Evolutionary conservation across 2,888 invertebrate species (phyloP), one percentile per base, ranked within the genome.

Genomic region (Limenitis camilla): DNA sequence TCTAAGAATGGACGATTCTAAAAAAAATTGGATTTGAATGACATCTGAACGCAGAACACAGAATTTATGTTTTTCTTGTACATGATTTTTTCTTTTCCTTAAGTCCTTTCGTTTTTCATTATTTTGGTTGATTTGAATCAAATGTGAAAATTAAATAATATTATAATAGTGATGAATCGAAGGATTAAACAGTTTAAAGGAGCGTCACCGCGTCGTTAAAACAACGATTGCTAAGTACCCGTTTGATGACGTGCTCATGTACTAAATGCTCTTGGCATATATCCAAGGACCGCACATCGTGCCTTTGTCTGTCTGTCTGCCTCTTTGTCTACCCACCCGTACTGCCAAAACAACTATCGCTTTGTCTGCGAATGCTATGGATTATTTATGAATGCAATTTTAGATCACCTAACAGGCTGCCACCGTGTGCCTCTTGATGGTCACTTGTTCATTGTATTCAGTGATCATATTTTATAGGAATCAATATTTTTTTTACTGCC

Each of bases 231-330:
- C 60, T 60, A 62, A 63, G 56, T 59, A 57, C 56, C 49, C 52
- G 54, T 52, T 60, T 59, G 58, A 55, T 59, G 62, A 62, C 58
- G 63, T 56, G 59, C 56, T 58, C 62, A 54, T 53, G 53, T 58
- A 56, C 56, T 59, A 61, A 59, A 65, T 62, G 58, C 53, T 53
- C 67, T 75, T 79, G 79, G 79, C 79, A 68, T 61, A 61, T 56
- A 61, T 77, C 78, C 79, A 79, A 65, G 61, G 67, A 56, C 60
- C 61, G 58, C 62, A 62, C 65, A 60, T 61, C 64, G 60, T 61
- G 67, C 69, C 79, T 78, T 79, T 79, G 76, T 69, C 62, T 60
- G 73, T 70, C 63, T 66, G 74, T 74, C 71, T 77, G 76, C 66
- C 66, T 64, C 75, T 79, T 81, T 80, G 80, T 82, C 74, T 78